Percentiles rank a stretch among this genome's conserved stretches.
These are phyloP conservation scores for Lophotriccus pileatus DNA, from an alignment of 2,797 vertebrate genomes.

Conservation along the genomic window DNA sequence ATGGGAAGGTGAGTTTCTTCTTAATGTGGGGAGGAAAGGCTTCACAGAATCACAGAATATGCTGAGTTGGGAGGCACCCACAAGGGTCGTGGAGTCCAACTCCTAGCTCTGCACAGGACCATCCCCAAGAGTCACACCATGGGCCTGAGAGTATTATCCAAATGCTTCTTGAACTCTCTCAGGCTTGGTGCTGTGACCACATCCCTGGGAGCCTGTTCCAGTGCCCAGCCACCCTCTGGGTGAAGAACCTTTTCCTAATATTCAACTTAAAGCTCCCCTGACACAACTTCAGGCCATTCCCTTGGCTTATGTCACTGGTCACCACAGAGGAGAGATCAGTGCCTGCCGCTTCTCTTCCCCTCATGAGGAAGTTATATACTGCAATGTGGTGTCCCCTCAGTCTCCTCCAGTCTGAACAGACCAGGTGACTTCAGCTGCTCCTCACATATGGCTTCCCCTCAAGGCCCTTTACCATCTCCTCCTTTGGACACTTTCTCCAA, in stretches of 20 bases:
- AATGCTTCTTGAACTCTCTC: neutral
- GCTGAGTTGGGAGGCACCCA: neutral
- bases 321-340: neutral
- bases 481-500: neutral
- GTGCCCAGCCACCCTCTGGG: neutral
- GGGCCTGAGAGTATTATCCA: neutral
- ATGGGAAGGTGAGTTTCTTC: conserved; percentile 83
- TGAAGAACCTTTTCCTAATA: neutral
- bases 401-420: neutral
- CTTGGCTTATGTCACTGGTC: neutral
- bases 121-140: neutral
- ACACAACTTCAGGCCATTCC: neutral
- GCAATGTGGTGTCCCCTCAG: neutral
- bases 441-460: neutral
- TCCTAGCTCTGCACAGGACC: neutral
- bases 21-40: neutral
- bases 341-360: neutral
- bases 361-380: neutral
- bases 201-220: neutral
- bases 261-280: neutral
- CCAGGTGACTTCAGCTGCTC: neutral
- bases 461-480: neutral
- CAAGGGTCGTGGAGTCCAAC: neutral
- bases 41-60: neutral
- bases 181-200: neutral